phyloP scores from a whole-genome alignment of 2,888 invertebrate genomes.

The Xestia sexstrigata region DNA sequence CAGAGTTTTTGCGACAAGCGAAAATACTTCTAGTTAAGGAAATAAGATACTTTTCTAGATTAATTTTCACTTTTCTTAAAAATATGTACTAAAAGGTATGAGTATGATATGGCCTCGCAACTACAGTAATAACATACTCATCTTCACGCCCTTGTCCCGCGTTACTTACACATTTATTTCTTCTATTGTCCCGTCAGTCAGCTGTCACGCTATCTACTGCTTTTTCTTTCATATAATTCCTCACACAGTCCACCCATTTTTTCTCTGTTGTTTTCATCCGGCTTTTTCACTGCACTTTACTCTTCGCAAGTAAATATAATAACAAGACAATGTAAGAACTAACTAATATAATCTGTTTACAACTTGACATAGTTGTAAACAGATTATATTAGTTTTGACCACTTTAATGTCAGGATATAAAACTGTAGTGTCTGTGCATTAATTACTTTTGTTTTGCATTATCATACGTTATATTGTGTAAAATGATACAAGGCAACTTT shows the following conservation, averaged over 20 bases:
- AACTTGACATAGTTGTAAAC: background rate
- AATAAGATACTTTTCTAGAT: background rate
- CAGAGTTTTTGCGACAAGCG: background rate
- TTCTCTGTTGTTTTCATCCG: background rate
- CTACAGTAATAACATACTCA: background rate
- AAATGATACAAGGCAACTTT: constrained; percentile 10
- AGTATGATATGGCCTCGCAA: background rate
- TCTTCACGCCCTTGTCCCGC: background rate
- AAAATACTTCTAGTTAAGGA: background rate
- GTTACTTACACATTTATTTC: background rate
- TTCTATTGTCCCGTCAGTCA: background rate
- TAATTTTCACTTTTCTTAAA: background rate
- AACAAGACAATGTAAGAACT: constrained; percentile 6
- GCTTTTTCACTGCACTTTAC: background rate
- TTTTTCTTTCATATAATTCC: background rate
- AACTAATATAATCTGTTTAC: too few relatives aligned
- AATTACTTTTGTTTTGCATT: constrained; percentile 14
- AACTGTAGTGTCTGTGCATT: constrained; percentile 18
- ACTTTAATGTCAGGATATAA: constrained; percentile 20
- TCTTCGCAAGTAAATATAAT: background rate
- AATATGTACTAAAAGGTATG: too few relatives aligned
- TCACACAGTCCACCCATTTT: background rate
- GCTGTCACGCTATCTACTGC: background rate
- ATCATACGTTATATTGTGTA: constrained; percentile 2
- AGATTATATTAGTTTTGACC: constrained; percentile 14